Evolutionary conservation across 2,113 vertebrate genomes (phyloP).

Genomic region (Erythrocercus mccallii): DNA sequence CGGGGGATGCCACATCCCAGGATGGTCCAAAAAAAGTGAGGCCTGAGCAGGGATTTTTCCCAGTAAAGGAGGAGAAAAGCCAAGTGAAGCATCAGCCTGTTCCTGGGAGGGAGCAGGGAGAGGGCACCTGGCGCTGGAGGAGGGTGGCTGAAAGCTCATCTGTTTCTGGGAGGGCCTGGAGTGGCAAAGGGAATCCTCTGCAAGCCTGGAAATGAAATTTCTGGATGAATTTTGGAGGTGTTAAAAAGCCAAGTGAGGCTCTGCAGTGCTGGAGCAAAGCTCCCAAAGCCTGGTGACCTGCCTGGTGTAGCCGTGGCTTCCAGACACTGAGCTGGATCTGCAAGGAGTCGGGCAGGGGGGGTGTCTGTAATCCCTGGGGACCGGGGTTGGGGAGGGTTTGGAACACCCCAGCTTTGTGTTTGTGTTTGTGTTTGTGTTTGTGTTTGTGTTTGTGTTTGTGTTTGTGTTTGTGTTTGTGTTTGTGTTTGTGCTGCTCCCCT

Average conservation of each 20-base stretch:
- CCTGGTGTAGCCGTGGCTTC: fast-evolving
- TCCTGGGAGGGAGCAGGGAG: not conserved
- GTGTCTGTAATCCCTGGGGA: fast-evolving
- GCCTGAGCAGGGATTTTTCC: fast-evolving
- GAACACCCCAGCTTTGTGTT: fast-evolving
- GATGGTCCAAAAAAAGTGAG: not conserved
- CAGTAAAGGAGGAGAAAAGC: not conserved
- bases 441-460: too few relatives aligned
- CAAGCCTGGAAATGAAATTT: not conserved
- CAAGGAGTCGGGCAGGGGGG: fast-evolving
- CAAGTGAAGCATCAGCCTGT: not conserved
- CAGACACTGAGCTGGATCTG: fast-evolving
- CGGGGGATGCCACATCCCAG: not conserved
- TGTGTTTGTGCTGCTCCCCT: too few relatives aligned
- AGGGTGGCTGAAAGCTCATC: fast-evolving
- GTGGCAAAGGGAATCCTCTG: not conserved
- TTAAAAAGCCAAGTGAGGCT: too few relatives aligned
- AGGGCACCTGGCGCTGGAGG: not conserved
- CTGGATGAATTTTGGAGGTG: fast-evolving
- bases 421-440: too few relatives aligned
- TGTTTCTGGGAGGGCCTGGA: not conserved
- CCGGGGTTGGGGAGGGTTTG: not conserved
- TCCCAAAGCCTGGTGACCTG: not conserved
- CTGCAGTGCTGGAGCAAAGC: fast-evolving
- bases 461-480: too few relatives aligned